These are phyloP conservation scores for Rhorus exstirpatorius DNA, from an alignment of 2,888 invertebrate species.

Conservation along the genomic window DNA sequence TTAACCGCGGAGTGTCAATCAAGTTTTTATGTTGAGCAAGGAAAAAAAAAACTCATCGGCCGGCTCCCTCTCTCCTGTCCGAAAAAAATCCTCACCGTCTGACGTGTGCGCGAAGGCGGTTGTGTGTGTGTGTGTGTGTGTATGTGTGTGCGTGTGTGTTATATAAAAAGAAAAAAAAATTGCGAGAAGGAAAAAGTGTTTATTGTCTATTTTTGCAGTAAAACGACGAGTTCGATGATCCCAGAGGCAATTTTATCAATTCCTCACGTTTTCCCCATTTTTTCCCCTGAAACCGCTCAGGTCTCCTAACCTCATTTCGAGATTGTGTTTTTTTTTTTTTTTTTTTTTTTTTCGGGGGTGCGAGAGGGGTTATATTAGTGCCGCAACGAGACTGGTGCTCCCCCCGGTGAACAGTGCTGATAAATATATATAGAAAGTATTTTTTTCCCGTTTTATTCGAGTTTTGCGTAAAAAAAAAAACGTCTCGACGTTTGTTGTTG, in stretches of 20 bases:
- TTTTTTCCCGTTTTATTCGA: background rate
- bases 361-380: background rate
- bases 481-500: too few relatives aligned
- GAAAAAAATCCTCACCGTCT: conserved; percentile 25
- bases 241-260: too few relatives aligned
- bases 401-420: background rate
- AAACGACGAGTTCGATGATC: conserved; percentile 11
- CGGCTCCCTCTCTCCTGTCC: conserved; percentile 41
- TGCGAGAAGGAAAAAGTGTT: background rate
- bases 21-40: conserved; percentile 7
- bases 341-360: background rate
- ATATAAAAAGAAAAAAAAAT: conserved; percentile 69
- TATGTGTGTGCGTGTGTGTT: conserved; percentile 62
- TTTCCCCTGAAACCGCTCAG: conserved; percentile 71
- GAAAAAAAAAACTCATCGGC: conserved; percentile 36
- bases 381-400: conserved; percentile 11
- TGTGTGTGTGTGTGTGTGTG: conserved; percentile 27
- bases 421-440: background rate
- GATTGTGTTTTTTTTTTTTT: conserved; percentile 5
- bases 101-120: conserved; percentile 65
- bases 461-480: too few relatives aligned
- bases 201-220: conserved; percentile 9
- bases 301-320: conserved; percentile 72
- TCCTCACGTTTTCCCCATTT: too few relatives aligned
- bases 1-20: conserved; percentile 6